Evolutionary conservation across 2,113 vertebrate genomes (phyloP).

Genomic region (Meleagris gallopavo): DNA sequence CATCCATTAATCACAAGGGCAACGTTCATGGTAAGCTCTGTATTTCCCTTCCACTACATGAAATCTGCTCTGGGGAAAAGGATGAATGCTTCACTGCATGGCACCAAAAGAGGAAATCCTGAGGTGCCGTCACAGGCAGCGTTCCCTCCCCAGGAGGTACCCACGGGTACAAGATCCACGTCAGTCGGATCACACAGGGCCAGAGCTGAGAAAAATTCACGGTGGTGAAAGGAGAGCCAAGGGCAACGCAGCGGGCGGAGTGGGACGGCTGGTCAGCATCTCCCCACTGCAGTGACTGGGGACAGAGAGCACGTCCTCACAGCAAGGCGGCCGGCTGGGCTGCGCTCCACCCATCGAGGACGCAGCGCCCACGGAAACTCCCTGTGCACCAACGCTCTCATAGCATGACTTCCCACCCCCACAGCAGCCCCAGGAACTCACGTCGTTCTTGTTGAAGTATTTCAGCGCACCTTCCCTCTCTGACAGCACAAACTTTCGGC

Average conservation of each 20-base stretch:
- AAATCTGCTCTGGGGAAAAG: neutral
- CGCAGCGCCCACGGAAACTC: neutral
- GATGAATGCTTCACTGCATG: neutral
- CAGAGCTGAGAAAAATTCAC: neutral
- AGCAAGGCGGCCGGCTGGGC: neutral
- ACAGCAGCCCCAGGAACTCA: constrained; percentile 66
- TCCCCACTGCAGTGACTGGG: neutral
- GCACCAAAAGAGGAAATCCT: neutral
- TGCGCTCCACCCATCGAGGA: neutral
- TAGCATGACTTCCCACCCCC: rapidly evolving
- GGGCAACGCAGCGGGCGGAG: neutral
- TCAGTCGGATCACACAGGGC: neutral
- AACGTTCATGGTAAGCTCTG: neutral
- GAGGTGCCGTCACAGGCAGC: neutral
- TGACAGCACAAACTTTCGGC: constrained; percentile 91
- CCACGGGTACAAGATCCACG: rapidly evolving
- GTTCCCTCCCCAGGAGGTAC: neutral
- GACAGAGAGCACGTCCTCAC: neutral
- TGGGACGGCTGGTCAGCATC: too few relatives aligned
- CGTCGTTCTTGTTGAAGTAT: constrained; percentile 96
- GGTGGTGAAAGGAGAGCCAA: neutral
- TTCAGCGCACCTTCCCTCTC: constrained; percentile 94
- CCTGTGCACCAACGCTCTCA: neutral
- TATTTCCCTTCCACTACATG: neutral
- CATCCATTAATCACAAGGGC: neutral